Base-by-base conservation (phyloP, 1,140 invertebrate species). In the Pararge aegeria region DNA sequence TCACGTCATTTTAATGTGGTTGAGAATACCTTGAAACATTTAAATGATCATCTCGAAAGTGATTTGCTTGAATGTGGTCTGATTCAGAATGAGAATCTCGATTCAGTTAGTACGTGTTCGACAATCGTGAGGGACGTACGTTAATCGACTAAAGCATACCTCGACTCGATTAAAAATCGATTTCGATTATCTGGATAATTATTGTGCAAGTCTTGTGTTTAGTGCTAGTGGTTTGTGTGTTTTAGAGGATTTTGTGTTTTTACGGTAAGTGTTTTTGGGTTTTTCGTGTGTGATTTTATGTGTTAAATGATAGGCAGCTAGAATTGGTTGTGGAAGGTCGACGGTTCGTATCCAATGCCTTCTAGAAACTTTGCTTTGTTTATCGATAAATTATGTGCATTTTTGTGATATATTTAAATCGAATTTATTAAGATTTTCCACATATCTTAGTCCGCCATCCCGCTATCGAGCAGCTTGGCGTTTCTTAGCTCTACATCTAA, bases 261-360 rank as follows among this genome's bases (percentile, higher is more conserved):
- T 27, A 19, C 46, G 46, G 59, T 61, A 18, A 61, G 59, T 61
- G 5, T 13, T 16, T 19, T n/a, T 12, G 30, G 4, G 10, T 10
- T 27, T 30, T 55, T 18, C 9, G 20, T 16, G 7, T 49, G 42
- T 56, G 29, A 40, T 27, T 42, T 16, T 1, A 20, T 13, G 19
- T 24, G 44, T 24, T 51, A n/a, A 50, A 16, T 42, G 15, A 13
- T 15, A 42, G 38, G 5, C 12, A 18, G 56, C 48, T 51, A 20
- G 34, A 18, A 50, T 55, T 24, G 48, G 60, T 16, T 5, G 30
- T 51, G 44, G 60, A 61, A 61, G 60, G 60, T 55, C 60, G 48
- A 19, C 24, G 16, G 48, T 55, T 51, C 53, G 21, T 27, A 51
- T 61, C 27, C 44, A 50, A 50, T 48, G 48, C 19, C 16, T 15